phyloP scores from a whole-genome alignment of 92 coral and sea anemone species.

The Anthopleura xanthogrammica region DNA sequence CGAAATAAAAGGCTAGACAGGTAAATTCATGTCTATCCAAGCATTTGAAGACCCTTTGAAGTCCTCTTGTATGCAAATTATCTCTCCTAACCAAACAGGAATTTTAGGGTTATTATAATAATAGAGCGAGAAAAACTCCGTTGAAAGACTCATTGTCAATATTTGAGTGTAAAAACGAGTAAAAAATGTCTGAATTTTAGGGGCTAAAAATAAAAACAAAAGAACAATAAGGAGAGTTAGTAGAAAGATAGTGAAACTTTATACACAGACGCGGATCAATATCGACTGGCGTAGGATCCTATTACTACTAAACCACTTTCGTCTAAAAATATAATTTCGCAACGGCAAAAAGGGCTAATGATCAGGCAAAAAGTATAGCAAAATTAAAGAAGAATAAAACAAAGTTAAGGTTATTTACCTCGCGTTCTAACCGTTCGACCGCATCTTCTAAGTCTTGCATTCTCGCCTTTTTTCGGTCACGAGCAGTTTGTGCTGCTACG shows the following conservation, averaged over 20 bases:
- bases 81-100: background rate
- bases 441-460: slow-evolving; percentile 98
- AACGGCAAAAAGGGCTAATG: background rate
- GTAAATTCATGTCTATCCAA: slow-evolving; percentile 18
- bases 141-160: slow-evolving; percentile 9
- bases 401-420: slow-evolving; percentile 45
- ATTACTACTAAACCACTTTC: background rate
- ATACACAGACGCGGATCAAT: slow-evolving; percentile 1
- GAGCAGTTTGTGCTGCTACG: slow-evolving; percentile 98
- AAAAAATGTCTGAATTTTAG: background rate
- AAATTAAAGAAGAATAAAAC: background rate
- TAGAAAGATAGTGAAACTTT: background rate
- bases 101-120: background rate
- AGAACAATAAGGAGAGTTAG: background rate
- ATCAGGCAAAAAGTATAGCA: background rate
- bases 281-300: background rate
- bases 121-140: background rate
- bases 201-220: background rate
- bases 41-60: background rate
- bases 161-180: background rate
- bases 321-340: background rate
- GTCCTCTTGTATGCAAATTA: background rate
- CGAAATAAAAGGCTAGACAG: slow-evolving; percentile 20
- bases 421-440: slow-evolving; percentile 73
- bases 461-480: slow-evolving; percentile 96